phyloP scores from a whole-genome alignment of 2,113 vertebrate genomes.

The Oreocharis arfaki region DNA sequence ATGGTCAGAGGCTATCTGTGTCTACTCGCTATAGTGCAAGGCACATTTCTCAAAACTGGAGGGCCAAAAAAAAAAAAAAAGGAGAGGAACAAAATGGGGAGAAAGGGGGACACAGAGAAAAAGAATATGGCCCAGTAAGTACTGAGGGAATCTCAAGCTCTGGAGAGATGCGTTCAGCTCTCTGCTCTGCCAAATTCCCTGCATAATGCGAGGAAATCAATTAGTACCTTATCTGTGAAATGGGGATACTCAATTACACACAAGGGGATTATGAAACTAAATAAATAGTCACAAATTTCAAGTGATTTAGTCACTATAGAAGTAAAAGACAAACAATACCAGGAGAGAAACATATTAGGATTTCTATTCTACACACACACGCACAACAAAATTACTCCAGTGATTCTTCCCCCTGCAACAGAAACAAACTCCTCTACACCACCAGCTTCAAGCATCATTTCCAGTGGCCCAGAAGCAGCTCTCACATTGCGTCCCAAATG shows the following conservation, averaged over 20 bases:
- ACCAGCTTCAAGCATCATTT: not conserved
- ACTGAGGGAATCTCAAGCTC: conserved; percentile 32
- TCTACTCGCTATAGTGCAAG: not conserved
- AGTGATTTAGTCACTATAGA: conserved; percentile 22
- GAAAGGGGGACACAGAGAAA: not conserved
- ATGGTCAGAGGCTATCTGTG: not conserved
- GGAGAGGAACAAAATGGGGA: not conserved
- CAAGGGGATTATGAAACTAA: conserved; percentile 47
- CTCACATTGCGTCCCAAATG: not conserved
- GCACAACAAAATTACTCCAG: not conserved
- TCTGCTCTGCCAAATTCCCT: conserved; percentile 57
- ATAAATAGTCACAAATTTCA: conserved; percentile 53
- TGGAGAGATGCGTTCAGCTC: conserved; percentile 8
- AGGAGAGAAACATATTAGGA: not conserved
- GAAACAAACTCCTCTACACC: not conserved
- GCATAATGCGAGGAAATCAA: conserved; percentile 54
- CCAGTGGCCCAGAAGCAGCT: not conserved
- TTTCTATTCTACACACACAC: not conserved
- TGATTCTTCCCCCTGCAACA: not conserved
- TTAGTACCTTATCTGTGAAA: conserved; percentile 61
- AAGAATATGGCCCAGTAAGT: not conserved
- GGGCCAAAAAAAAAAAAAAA: not conserved
- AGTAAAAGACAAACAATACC: not conserved
- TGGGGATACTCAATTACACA: conserved; percentile 55
- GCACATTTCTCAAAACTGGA: not conserved